A percentile compares a stretch with the other conserved stretches of the same genome.
phyloP scores from a whole-genome alignment of 2,113 vertebrate genomes.

The Calyptommatus sinebrachiatus region DNA sequence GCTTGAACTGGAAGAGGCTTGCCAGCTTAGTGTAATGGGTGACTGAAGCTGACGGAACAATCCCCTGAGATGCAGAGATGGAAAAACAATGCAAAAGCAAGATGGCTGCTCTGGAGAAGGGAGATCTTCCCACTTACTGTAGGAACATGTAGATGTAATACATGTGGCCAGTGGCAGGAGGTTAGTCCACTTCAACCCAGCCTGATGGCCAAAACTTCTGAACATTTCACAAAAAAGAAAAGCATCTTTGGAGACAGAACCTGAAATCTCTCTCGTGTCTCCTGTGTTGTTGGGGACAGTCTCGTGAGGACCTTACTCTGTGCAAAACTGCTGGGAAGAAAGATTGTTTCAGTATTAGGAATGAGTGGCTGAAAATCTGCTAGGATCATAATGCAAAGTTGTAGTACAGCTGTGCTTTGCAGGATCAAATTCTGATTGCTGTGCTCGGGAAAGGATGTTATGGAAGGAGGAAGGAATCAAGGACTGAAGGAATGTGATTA shows the following conservation, averaged over 20 bases:
- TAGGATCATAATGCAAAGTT: not conserved
- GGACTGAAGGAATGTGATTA: not conserved
- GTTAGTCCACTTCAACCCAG: not conserved
- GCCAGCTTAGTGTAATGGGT: not conserved
- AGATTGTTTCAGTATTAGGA: not conserved
- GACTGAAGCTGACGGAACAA: not conserved
- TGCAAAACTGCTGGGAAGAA: not conserved
- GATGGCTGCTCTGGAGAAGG: not conserved
- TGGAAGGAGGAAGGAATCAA: not conserved
- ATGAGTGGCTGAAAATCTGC: too few species aligned
- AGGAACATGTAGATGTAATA: not conserved
- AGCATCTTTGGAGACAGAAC: not conserved
- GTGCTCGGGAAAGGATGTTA: not conserved
- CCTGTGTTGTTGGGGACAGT: not conserved
- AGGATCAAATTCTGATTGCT: not conserved
- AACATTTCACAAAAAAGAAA: not conserved
- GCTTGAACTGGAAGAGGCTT: not conserved
- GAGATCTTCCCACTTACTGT: not conserved
- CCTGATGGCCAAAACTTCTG: not conserved
- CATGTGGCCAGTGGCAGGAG: not conserved
- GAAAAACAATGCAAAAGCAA: slow-evolving; percentile 12
- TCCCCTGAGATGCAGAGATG: not conserved
- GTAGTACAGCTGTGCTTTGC: not conserved
- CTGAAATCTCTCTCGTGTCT: not conserved
- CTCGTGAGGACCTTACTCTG: not conserved